These are phyloP conservation scores for Autographa pulchrina DNA, from an alignment of 2,888 invertebrate species.

Conservation along the genomic window DNA sequence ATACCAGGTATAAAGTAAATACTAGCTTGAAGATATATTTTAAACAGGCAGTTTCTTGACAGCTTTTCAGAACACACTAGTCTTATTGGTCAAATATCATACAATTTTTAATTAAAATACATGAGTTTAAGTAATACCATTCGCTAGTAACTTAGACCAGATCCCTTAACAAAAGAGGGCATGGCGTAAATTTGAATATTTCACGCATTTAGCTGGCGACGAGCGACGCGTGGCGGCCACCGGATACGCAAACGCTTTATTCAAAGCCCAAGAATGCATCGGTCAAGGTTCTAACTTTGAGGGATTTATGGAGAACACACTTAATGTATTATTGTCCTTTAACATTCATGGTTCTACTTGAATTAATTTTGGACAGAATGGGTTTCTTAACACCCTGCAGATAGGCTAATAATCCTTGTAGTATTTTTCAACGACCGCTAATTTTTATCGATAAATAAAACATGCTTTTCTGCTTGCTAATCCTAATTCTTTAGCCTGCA, in stretches of 20 bases:
- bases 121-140: background rate
- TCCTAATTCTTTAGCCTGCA: too few relatives aligned
- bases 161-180: slow-evolving; percentile 66
- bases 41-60: too few relatives aligned
- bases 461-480: too few relatives aligned
- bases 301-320: slow-evolving; percentile 60
- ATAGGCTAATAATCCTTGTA: too few relatives aligned
- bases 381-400: too few relatives aligned
- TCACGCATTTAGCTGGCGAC: slow-evolving; percentile 74
- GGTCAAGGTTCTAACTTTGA: slow-evolving; percentile 74
- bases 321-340: background rate
- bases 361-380: background rate
- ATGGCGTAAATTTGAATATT: slow-evolving; percentile 79
- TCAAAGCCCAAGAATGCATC: slow-evolving; percentile 65
- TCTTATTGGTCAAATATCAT: too few relatives aligned
- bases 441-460: too few relatives aligned
- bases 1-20: too few relatives aligned
- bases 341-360: background rate
- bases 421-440: too few relatives aligned
- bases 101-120: background rate
- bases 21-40: too few relatives aligned
- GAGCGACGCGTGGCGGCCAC: slow-evolving; percentile 72
- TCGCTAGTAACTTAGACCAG: slow-evolving; percentile 53
- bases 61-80: too few relatives aligned
- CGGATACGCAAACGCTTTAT: slow-evolving; percentile 78